phyloP scores from a whole-genome alignment of 2,113 vertebrate genomes.

The Noturus placidus region DNA sequence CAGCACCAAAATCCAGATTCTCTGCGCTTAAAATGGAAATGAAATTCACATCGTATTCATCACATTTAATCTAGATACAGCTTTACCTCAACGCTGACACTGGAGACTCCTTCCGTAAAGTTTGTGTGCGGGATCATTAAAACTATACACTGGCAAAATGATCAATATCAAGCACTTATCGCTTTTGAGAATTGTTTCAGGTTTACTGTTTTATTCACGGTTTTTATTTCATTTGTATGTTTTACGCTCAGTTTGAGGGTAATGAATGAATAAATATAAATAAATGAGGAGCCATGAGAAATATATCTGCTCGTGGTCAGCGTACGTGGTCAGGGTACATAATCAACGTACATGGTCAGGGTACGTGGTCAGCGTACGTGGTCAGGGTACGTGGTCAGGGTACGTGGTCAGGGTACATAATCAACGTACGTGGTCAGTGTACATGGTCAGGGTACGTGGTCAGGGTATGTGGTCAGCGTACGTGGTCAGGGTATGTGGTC shows the following conservation, averaged over 20 bases:
- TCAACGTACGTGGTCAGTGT: no score
- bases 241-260: background rate
- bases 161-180: background rate
- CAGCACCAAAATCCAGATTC: background rate
- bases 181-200: background rate
- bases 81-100: background rate
- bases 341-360: no score
- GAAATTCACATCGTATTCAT: background rate
- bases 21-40: background rate
- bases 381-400: no score
- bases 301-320: background rate
- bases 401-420: background rate
- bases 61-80: background rate
- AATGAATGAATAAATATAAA: background rate
- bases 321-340: no score
- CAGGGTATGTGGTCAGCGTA: no score
- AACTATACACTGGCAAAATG: background rate
- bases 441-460: no score
- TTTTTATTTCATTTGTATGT: background rate
- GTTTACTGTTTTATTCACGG: background rate
- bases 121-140: background rate
- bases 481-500: background rate
- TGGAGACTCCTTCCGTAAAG: background rate
- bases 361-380: background rate
- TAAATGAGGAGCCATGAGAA: background rate